A percentile compares a stretch with the other conserved stretches of the same genome.
Conservation (phyloP, 2,113 vertebrate genomes). For the Arvicanthis niloticus region DNA sequence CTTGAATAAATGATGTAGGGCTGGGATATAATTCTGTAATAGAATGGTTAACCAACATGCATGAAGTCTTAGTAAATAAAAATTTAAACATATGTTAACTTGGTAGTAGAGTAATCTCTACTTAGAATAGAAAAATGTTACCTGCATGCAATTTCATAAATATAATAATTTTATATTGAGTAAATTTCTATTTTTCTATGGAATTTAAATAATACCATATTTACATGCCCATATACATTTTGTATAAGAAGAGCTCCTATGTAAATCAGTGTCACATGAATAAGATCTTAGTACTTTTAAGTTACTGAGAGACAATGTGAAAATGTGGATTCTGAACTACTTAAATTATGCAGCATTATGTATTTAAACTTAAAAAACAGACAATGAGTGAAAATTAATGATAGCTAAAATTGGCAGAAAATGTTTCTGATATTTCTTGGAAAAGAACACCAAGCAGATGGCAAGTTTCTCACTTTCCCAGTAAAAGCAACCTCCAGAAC, state of each 20-base stretch:
- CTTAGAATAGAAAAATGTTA: neutral
- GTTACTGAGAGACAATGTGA: neutral
- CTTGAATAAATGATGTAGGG: too few species aligned
- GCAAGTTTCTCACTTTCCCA: neutral
- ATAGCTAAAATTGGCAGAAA: slow-evolving; percentile 20
- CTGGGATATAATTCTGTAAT: neutral
- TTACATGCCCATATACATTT: neutral
- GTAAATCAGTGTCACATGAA: slow-evolving; percentile 18
- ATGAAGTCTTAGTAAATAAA: neutral
- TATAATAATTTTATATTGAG: neutral
- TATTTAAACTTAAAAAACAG: slow-evolving; percentile 23
- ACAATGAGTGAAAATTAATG: slow-evolving; percentile 19
- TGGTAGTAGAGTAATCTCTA: neutral
- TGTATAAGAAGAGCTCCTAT: neutral
- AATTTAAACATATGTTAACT: too few species aligned
- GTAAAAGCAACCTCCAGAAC: neutral
- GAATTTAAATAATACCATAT: neutral
- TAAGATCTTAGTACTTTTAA: slow-evolving; percentile 24
- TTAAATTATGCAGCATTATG: neutral
- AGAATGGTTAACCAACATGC: neutral
- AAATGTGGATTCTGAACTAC: neutral
- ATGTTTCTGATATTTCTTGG: neutral
- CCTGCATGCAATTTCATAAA: neutral
- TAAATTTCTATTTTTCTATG: slow-evolving; percentile 3
- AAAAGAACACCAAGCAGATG: neutral